A percentile compares a stretch with the other conserved stretches of the same genome.
Evolutionary conservation across 1,140 invertebrate species (phyloP).

Genomic region (Apocrypta bakeri): DNA sequence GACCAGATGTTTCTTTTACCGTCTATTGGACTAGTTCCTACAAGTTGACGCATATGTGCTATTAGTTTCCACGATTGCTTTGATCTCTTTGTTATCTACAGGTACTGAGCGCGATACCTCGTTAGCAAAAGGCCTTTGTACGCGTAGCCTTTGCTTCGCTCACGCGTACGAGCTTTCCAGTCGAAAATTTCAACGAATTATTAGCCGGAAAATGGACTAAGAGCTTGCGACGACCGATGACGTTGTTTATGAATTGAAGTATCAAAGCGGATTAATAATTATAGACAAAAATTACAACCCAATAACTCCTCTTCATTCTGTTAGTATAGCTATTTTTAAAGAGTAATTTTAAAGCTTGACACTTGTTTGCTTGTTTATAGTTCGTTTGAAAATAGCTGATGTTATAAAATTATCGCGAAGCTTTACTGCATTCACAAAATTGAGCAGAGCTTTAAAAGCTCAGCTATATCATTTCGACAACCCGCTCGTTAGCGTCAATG

Average conservation of each 20-base stretch:
- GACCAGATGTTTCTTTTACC: conserved; percentile 9
- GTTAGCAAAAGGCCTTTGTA: conserved; percentile 18
- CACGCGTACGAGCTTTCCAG: background rate
- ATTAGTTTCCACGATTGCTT: background rate
- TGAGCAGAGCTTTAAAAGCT: no score
- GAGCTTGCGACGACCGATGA: background rate
- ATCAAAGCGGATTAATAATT: background rate
- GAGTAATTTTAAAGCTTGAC: no score
- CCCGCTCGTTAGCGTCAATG: no score
- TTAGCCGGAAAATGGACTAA: background rate
- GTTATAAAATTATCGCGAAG: no score
- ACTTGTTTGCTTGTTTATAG: no score
- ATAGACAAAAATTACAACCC: no score
- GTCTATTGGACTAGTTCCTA: conserved; percentile 17
- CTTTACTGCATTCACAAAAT: no score
- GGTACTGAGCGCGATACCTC: background rate
- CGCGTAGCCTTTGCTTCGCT: conserved; percentile 3
- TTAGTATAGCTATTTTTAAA: no score
- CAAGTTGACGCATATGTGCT: background rate
- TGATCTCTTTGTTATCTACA: conserved; percentile 24
- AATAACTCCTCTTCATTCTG: no score
- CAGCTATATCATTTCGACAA: no score
- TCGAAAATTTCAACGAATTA: conserved; percentile 6
- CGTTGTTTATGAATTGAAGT: background rate
- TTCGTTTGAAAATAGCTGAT: no score